A percentile compares a stretch with the other conserved stretches of the same genome.
These are phyloP conservation scores for Meloidogyne floridensis DNA, from an alignment of 1,140 invertebrate genomes.

Conservation along the genomic window DNA sequence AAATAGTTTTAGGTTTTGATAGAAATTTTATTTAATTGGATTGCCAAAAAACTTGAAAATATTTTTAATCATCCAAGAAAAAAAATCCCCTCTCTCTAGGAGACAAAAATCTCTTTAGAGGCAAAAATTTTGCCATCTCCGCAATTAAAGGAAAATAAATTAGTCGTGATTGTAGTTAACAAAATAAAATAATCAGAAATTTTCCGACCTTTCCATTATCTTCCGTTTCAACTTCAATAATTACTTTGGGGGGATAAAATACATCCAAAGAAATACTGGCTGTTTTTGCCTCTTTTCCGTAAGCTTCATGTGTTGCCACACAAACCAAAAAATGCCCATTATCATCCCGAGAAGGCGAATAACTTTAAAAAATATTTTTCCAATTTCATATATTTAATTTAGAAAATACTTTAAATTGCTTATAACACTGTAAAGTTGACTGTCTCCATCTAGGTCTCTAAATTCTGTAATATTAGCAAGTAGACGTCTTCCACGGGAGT, in stretches of 20 bases:
- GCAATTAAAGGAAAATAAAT: too few relatives aligned
- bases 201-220: neutral
- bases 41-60: too few relatives aligned
- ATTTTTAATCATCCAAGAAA: too few relatives aligned
- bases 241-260: constrained; percentile 25
- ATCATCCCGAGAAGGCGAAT: constrained; percentile 21
- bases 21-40: too few relatives aligned
- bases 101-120: too few relatives aligned
- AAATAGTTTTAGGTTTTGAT: too few relatives aligned
- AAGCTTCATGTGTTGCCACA: constrained; percentile 31
- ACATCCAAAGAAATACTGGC: constrained; percentile 33
- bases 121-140: too few relatives aligned
- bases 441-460: constrained; percentile 27
- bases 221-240: constrained; percentile 20
- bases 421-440: constrained; percentile 16
- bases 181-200: too few relatives aligned
- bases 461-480: constrained; percentile 29
- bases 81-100: too few relatives aligned
- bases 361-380: constrained; percentile 18
- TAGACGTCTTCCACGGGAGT: neutral
- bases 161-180: too few relatives aligned
- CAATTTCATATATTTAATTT: too few relatives aligned
- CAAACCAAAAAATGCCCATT: constrained; percentile 34
- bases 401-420: constrained; percentile 13
- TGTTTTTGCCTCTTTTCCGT: constrained; percentile 29